phyloP scores from a whole-genome alignment of 2,113 vertebrate genomes.

The Corvus cornix region DNA sequence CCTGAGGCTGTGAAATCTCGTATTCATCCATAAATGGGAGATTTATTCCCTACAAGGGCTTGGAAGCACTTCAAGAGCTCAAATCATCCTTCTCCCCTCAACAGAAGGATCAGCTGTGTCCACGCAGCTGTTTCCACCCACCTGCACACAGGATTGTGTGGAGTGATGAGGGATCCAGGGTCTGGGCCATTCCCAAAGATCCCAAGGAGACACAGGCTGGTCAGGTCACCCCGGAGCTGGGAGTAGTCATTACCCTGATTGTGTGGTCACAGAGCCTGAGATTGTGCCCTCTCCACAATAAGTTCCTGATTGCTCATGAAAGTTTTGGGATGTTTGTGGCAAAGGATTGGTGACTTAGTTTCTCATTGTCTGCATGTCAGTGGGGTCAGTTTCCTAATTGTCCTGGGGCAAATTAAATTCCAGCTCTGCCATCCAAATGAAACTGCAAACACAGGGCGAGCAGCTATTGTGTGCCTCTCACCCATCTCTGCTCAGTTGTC shows the following conservation, averaged over 20 bases:
- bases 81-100: not conserved
- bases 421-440: not conserved
- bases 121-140: not conserved
- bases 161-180: not conserved
- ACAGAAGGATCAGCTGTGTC: not conserved
- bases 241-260: not conserved
- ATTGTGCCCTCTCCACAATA: not conserved
- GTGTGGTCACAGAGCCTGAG: not conserved
- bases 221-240: not conserved
- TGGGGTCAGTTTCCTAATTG: not conserved
- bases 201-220: not conserved
- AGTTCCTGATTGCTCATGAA: not conserved
- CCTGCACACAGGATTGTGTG: not conserved
- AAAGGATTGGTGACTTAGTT: not conserved
- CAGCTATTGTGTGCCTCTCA: not conserved
- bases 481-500: not conserved
- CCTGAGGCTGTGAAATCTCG: not conserved
- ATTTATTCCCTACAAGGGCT: not conserved
- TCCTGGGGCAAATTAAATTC: not conserved
- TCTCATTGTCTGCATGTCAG: not conserved
- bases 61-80: not conserved
- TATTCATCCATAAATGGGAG: not conserved
- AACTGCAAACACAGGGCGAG: not conserved
- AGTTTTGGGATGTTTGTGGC: not conserved
- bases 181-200: not conserved